phyloP scores from a whole-genome alignment of 2,797 vertebrate species.

The Carapus acus region DNA sequence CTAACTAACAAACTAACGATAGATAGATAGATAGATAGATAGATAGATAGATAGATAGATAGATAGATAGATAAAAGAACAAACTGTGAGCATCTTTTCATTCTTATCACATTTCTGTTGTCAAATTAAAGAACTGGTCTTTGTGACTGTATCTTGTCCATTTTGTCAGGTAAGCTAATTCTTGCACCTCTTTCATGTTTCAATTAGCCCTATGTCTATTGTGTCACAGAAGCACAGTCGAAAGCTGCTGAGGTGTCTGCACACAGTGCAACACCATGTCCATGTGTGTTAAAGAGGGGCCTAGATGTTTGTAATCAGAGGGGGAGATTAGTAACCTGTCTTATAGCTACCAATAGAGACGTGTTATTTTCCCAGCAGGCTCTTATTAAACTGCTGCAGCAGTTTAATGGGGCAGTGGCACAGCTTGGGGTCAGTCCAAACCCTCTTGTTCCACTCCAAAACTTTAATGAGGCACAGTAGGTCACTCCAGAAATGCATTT shows the following conservation, averaged over 20 bases:
- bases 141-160: slow-evolving; percentile 20
- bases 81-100: slow-evolving; percentile 28
- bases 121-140: slow-evolving; percentile 29
- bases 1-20: too few relatives aligned
- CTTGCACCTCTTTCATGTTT: slow-evolving; percentile 42
- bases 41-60: too few relatives aligned
- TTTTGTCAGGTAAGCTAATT: slow-evolving; percentile 44
- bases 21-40: too few relatives aligned
- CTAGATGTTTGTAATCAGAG: slow-evolving; percentile 69
- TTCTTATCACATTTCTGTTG: slow-evolving; percentile 22
- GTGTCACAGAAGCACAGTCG: slow-evolving; percentile 63
- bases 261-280: slow-evolving; percentile 46
- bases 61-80: too few relatives aligned
- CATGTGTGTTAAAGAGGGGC: slow-evolving; percentile 52
- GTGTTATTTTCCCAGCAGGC: slow-evolving; percentile 73
- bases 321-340: slow-evolving; percentile 72
- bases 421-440: slow-evolving; percentile 57
- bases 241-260: slow-evolving; percentile 60
- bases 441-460: slow-evolving; percentile 55
- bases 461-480: slow-evolving; percentile 58
- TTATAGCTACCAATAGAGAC: slow-evolving; percentile 63
- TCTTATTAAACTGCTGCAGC: slow-evolving; percentile 68
- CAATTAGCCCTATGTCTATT: slow-evolving; percentile 54
- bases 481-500: slow-evolving; percentile 48
- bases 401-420: slow-evolving; percentile 58